Percentiles rank a stretch among this genome's conserved stretches.
Conservation (phyloP, 2,113 vertebrate species). For the Rhadina sibilatrix region DNA sequence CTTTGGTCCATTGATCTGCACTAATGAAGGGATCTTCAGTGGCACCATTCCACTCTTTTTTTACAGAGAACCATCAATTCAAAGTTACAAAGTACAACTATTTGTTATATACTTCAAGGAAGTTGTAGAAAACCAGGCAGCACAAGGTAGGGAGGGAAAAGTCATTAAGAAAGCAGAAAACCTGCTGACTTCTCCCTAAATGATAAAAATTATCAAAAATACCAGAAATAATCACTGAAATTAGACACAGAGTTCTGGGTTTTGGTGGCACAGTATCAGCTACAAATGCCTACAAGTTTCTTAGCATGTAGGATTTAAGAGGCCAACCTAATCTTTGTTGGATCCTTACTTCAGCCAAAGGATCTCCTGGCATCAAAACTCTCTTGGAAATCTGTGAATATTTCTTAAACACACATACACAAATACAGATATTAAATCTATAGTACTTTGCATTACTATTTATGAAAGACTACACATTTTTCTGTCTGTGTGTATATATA, state of each 20-base stretch:
- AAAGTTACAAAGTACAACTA: background rate
- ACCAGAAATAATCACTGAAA: background rate
- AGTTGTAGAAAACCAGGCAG: background rate
- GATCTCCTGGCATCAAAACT: background rate
- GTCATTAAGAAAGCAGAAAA: background rate
- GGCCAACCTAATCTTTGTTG: background rate
- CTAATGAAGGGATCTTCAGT: background rate
- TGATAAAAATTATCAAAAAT: background rate
- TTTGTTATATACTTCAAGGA: background rate
- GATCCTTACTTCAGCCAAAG: background rate
- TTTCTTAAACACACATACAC: background rate
- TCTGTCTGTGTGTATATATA: too few species aligned
- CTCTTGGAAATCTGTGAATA: background rate
- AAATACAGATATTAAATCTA: background rate
- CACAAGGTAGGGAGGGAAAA: background rate
- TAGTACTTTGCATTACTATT: background rate
- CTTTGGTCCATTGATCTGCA: background rate
- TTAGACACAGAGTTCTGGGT: fast-evolving
- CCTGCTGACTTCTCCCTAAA: background rate
- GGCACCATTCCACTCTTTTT: background rate
- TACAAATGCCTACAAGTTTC: background rate
- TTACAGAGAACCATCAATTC: background rate
- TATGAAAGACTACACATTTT: background rate
- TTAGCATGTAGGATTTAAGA: background rate
- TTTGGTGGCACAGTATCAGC: background rate